Base-by-base conservation (phyloP, 1,140 invertebrate genomes). In the Philotrypesis tridentata region DNA sequence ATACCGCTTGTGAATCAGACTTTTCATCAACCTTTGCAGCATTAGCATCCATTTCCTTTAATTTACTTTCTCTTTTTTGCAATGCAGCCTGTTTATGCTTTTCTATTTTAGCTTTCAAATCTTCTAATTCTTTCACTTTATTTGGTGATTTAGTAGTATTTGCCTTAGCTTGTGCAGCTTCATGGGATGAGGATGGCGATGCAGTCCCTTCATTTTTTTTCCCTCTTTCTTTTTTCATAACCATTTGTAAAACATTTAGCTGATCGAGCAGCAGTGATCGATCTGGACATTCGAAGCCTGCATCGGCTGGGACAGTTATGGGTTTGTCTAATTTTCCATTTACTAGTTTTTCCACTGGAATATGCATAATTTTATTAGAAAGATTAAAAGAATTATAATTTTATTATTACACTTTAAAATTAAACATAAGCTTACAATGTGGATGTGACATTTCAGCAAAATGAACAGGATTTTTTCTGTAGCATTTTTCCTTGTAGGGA, bases 381-480 rank as follows among this genome's bases (percentile, higher is more conserved):
- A 84, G 85, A 84, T 67, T 84, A 86, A 33, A 72, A n/a, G n/a
- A n/a, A n/a, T n/a, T n/a, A n/a, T n/a, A n/a, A n/a, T n/a, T n/a
- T 75, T 73, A 71, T 83, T 60, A 55, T 43, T 43, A 55, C 17
- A n/a, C 17, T 55, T 37, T 31, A 55, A n/a, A 76, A 63, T 33
- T 21, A 65, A 91, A 70, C 63, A 37, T 70, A 65, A 81, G 89
- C 88, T 92, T 93, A 96, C 96, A 93, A 87, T 96, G 95, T 8
- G 94, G 93, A 93, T 98, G 97, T 72, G 93, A 93, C 91, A 94
- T 97, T 88, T 97, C 94, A 67, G 92, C 92, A 74, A 97, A 95
- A 91, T 98, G 97, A 84, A 95, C 93, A 8, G 95, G 95, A 93
- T 97, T 97, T 85, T 94, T 93, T 83, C 97, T 92, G 86, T 96